Percentiles rank a stretch among this genome's conserved stretches.
These are phyloP conservation scores for Pachymerium ferrugineum DNA, from an alignment of 2,888 invertebrate genomes.

Conservation along the genomic window DNA sequence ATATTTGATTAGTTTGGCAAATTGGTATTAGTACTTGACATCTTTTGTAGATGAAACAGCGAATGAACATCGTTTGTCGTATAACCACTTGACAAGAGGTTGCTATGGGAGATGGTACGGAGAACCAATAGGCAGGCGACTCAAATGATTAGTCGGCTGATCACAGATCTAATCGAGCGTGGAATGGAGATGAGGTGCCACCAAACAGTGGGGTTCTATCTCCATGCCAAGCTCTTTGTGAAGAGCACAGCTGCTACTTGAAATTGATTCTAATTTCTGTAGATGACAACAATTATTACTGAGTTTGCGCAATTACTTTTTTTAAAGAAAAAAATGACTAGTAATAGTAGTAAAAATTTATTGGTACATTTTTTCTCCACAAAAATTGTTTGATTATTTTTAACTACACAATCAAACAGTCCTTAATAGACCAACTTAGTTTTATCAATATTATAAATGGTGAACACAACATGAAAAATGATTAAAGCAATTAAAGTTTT, in stretches of 20 bases:
- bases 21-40: background rate
- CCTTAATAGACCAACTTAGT: too few relatives aligned
- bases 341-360: too few relatives aligned
- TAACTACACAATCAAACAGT: too few relatives aligned
- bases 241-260: conserved; percentile 11
- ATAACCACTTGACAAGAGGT: conserved; percentile 11
- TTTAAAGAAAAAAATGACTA: too few relatives aligned
- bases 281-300: background rate
- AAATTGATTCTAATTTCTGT: conserved; percentile 19
- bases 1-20: conserved; percentile 6
- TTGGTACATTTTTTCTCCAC: too few relatives aligned
- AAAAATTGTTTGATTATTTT: too few relatives aligned
- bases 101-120: background rate
- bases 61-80: conserved; percentile 22
- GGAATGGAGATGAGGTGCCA: conserved; percentile 25
- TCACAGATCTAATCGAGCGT: conserved; percentile 25
- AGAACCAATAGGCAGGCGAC: conserved; percentile 27
- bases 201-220: background rate
- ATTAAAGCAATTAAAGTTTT: too few relatives aligned
- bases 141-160: conserved; percentile 27
- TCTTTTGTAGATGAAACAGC: conserved; percentile 18
- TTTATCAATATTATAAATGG: too few relatives aligned
- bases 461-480: too few relatives aligned
- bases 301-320: too few relatives aligned
- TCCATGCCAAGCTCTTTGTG: conserved; percentile 16